phyloP scores from a whole-genome alignment of 2,797 vertebrate species.

The Bovichtus diacanthus region DNA sequence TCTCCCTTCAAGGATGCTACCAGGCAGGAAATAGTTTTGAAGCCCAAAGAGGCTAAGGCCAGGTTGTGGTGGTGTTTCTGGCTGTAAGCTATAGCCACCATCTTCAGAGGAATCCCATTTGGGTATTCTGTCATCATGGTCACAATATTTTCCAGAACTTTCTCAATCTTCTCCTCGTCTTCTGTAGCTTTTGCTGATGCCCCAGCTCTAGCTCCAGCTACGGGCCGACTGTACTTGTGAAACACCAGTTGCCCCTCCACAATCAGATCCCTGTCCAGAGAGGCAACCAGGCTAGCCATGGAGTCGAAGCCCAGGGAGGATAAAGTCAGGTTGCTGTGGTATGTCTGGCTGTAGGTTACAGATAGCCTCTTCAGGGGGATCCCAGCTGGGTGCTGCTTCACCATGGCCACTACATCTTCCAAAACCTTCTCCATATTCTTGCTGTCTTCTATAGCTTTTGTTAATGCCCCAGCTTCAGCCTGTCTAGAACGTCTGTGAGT shows the following conservation, averaged over 20 bases:
- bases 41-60: conserved; percentile 64
- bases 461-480: background rate
- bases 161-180: background rate
- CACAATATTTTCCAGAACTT: conserved; percentile 52
- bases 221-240: background rate
- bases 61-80: conserved; percentile 68
- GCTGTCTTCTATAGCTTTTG: background rate
- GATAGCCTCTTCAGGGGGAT: conserved; percentile 68
- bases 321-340: conserved; percentile 65
- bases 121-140: conserved; percentile 66
- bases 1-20: conserved; percentile 62
- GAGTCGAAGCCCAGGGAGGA: conserved; percentile 67
- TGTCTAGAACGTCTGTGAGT: background rate
- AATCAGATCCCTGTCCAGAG: conserved; percentile 60
- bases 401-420: conserved; percentile 66
- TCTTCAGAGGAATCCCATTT: conserved; percentile 69
- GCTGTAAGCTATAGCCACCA: conserved; percentile 59
- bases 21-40: conserved; percentile 55
- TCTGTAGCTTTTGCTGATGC: background rate
- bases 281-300: conserved; percentile 57
- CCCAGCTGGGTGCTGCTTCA: conserved; percentile 65
- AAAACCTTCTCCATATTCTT: background rate
- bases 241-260: conserved; percentile 49
- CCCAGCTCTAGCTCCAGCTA: background rate
- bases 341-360: conserved; percentile 63